Evolutionary conservation across 1,140 invertebrate species (phyloP), one percentile per base, ranked within the genome.

Genomic region (Patella vulgata): DNA sequence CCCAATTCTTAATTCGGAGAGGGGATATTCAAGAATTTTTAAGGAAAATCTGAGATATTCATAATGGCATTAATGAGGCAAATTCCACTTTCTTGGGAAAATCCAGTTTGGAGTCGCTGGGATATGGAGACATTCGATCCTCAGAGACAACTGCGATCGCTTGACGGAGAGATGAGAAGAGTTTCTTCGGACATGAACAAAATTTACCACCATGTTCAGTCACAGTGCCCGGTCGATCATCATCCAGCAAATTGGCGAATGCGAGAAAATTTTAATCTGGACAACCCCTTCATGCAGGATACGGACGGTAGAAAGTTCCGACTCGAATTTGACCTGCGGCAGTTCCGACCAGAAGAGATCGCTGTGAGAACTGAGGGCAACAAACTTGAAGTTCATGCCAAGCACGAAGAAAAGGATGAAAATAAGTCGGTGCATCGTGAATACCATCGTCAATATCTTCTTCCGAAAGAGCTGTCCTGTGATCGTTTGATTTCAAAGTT

Each of bases 351-450:
- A 0, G 91, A 94, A 59, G 92, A 95, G 85, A 91, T 96, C 40
- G 90, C 89, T n/a, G 93, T 96, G 0, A 95, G 94, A 82, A 92
- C 92, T 0, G 86, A 89, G n/a, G 92, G 92, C 73, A 91, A 91
- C 77, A 88, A 85, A 56, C 88, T 96, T 17, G 84, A 93, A 9
- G 89, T 95, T 1, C 51, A 69, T 27, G 62, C 58, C 1, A 59
- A 53, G 21, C 62, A 69, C 30, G 62, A 65, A 42, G 62, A 64
- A 33, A 60, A 65, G 21, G 42, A 25, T 33, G 52, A 69, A 1
- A 46, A 47, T 9, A 60, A 59, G 43, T 53, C 51, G 8, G 23
- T 52, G 17, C 51, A 55, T 27, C 39, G 53, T 21, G 62, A 65
- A 58, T 64, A 65, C n/a, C 39, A 61, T 21, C 27, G 58, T 11